These are phyloP conservation scores for Trichacis sp. DNA, from an alignment of 2,888 invertebrate species.

Conservation along the genomic window DNA sequence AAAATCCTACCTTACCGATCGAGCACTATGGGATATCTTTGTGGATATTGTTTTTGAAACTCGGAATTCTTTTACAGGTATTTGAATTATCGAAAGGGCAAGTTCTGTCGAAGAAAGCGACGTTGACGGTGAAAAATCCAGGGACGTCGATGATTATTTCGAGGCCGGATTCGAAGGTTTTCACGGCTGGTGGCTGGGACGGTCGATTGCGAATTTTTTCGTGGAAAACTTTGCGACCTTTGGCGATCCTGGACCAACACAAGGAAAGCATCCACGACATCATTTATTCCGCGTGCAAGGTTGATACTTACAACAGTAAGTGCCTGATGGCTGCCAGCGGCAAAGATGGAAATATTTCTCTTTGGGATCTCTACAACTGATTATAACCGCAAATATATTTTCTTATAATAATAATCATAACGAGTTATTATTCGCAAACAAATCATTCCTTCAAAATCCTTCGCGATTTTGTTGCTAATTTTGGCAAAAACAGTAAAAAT, in stretches of 20 bases:
- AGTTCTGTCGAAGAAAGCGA: slow-evolving; percentile 67
- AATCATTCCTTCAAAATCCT: not conserved
- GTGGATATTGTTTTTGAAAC: no score
- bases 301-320: slow-evolving; percentile 78
- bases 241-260: slow-evolving; percentile 82
- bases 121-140: slow-evolving; percentile 77
- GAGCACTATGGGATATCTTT: no score
- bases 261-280: slow-evolving; percentile 79
- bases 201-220: slow-evolving; percentile 81
- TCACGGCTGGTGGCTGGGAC: slow-evolving; percentile 83
- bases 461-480: no score
- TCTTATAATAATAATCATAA: slow-evolving; percentile 24
- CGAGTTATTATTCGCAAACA: slow-evolving; percentile 19
- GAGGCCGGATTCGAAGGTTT: slow-evolving; percentile 79
- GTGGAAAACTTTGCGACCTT: slow-evolving; percentile 79
- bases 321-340: slow-evolving; percentile 82
- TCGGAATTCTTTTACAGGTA: slow-evolving; percentile 50
- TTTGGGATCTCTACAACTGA: slow-evolving; percentile 85
- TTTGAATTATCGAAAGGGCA: slow-evolving; percentile 55
- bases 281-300: slow-evolving; percentile 76
- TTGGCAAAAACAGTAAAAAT: no score
- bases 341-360: slow-evolving; percentile 80
- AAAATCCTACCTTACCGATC: no score
- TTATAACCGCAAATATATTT: slow-evolving; percentile 37
- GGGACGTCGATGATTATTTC: slow-evolving; percentile 79